Conservation (phyloP, 2,113 vertebrate species). For the Sceloporus undulatus region DNA sequence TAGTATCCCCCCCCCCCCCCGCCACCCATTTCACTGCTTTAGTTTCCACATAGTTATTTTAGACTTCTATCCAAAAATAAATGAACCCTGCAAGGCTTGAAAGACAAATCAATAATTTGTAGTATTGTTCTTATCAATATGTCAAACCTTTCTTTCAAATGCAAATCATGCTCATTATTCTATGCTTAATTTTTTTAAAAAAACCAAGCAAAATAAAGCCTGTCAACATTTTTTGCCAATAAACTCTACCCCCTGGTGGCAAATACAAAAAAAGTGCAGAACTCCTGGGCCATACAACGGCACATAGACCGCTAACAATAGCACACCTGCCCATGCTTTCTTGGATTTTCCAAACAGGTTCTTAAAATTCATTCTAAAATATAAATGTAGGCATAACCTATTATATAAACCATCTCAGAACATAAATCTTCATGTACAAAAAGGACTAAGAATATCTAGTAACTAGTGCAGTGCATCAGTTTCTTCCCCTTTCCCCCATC, state of each 20-base stretch:
- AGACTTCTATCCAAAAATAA: slow-evolving; percentile 78
- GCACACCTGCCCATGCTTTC: slow-evolving; percentile 81
- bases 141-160: slow-evolving; percentile 78
- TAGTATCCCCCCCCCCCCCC: slow-evolving; percentile 68
- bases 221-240: slow-evolving; percentile 79
- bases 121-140: slow-evolving; percentile 73
- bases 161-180: slow-evolving; percentile 82
- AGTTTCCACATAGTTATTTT: slow-evolving; percentile 73
- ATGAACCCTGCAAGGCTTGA: slow-evolving; percentile 81
- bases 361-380: slow-evolving; percentile 85
- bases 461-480: slow-evolving; percentile 89
- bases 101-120: slow-evolving; percentile 76
- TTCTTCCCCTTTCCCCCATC: slow-evolving; percentile 55
- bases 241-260: slow-evolving; percentile 83
- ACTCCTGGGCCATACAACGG: slow-evolving; percentile 81
- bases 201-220: slow-evolving; percentile 74
- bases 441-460: slow-evolving; percentile 88
- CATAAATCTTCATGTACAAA: slow-evolving; percentile 90
- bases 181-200: slow-evolving; percentile 71
- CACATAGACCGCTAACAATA: slow-evolving; percentile 86
- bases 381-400: slow-evolving; percentile 89
- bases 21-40: slow-evolving; percentile 64
- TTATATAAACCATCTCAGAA: slow-evolving; percentile 90
- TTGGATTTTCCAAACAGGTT: slow-evolving; percentile 81
- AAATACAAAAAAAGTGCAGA: slow-evolving; percentile 86